Conservation (phyloP, 2,888 invertebrate species). For the Esperia sulphurella region DNA sequence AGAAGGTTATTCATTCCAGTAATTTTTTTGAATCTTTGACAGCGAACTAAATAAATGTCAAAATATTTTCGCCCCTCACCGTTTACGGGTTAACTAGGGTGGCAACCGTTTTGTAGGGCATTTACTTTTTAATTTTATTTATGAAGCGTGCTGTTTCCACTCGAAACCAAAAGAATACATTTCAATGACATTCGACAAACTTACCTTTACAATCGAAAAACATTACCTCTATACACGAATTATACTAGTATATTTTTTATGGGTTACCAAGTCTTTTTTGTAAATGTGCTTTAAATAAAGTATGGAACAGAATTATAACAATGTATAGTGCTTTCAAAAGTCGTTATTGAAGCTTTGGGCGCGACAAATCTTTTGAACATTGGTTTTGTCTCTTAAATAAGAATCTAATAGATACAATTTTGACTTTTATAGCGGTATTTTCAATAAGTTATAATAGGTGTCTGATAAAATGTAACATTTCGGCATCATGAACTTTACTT, state of each 20-base stretch:
- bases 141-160: constrained; percentile 62
- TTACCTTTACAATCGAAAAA: constrained; percentile 1
- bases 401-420: constrained; percentile 43
- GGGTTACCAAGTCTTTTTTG: constrained; percentile 1
- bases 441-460: not conserved
- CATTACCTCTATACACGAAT: too few species aligned
- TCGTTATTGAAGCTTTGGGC: constrained; percentile 46
- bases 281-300: constrained; percentile 34
- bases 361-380: constrained; percentile 58
- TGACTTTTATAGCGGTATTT: not conserved
- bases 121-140: constrained; percentile 67
- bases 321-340: constrained; percentile 46
- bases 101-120: constrained; percentile 50
- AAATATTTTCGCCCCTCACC: constrained; percentile 64
- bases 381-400: constrained; percentile 58
- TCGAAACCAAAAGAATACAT: constrained; percentile 39
- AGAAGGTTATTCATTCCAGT: constrained; percentile 20
- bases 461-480: too few species aligned
- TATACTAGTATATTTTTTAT: too few species aligned
- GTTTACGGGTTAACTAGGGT: constrained; percentile 66
- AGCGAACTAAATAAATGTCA: constrained; percentile 55
- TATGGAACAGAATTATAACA: constrained; percentile 57
- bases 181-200: constrained; percentile 19
- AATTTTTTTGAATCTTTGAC: constrained; percentile 10
- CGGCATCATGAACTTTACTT: too few species aligned